Base-by-base conservation (phyloP, 1,140 invertebrate species). In the Aphidius gifuensis region DNA sequence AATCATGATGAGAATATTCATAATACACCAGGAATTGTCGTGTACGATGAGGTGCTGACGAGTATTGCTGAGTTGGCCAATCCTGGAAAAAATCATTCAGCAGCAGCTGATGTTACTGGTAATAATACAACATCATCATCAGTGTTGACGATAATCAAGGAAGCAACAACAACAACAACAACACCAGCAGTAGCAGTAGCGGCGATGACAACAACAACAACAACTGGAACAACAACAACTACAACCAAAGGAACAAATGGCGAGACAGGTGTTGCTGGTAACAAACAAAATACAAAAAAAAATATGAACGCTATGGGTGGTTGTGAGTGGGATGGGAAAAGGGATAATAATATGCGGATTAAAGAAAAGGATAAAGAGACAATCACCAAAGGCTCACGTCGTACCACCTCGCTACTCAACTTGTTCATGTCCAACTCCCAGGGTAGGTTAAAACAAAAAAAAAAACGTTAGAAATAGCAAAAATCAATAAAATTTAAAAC, bases 361-460 rank as follows among this genome's bases (percentile, higher is more conserved):
- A 61, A 60, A 40, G 81, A 72, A 66, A 72, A 72, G 66, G 71
- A 75, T 65, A 74, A 67, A 78, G 83, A 85, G 61, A 50, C 68
- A 72, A 73, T 82, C 61, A 84, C 82, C 83, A 92, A 92, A 87
- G 86, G 90, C 82, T 93, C 91, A 80, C 89, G 92, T 81, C 90
- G 92, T 84, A 93, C 93, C 82, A 94, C 92, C 80, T 94, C 92
- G 80, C 87, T 95, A 78, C 87, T 94, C 81, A 94, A 95, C 87
- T 86, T 94, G 83, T 95, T 94, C 86, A 92, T 93, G 85, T 92
- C 92, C 84, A 92, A 92, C 84, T 92, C 92, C 83, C 91, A 93
- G 88, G 92, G 91, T 88, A 93, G 77, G 78, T 81, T 64, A 58
- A 23, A 64, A 49, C 66, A 65, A 62, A 68, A 67, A 62, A 68